Base-by-base conservation (phyloP, 2,888 invertebrate genomes). In the Nezara viridula region DNA sequence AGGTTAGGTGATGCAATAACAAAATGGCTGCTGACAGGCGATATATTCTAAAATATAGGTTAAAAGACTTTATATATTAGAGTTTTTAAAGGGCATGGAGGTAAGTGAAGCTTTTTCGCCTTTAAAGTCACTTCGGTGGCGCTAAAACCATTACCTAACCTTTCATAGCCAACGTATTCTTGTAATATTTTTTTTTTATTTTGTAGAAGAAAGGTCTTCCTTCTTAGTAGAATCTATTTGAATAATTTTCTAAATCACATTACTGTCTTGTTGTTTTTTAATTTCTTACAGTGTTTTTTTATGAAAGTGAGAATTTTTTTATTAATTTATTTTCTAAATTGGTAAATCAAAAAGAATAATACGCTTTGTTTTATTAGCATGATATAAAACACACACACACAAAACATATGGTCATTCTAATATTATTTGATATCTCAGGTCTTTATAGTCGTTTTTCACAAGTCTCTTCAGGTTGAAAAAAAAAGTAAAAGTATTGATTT, bases 31-130 rank as follows among this genome's bases (percentile, higher is more conserved):
- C 19, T 37, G 66, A 37, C 66, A 73, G 37, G 66, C 9, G 66
- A 73, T 37, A 32, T 73, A 19, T 37, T 73, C 32, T 37, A 37
- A 73, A 73, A 73, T 37, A 21, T 19, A 19, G 66, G 66, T 21
- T 73, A 32, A 73, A 37, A 73, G 66, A 37, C 37, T 73, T n/a
- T n/a, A n/a, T 66, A 66, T 66, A 66, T 66, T 73, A 73, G 32
- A 1, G 66, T 37, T 73, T 37, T 19, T 10, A 73, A 73, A 73
- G 66, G 66, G 66, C 66, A 19, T 21, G 14, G 32, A 27, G 14
- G 60, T 37, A 37, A 37, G 66, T 73, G 21, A 73, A 73, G 66
- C 66, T 9, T 73, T 73, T 37, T 37, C 19, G 19, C 66, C 37
- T 16, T 73, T 73, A 73, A 73, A 37, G 66, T 37, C 66, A 37